These are phyloP conservation scores for Maniola hyperantus DNA, from an alignment of 2,888 invertebrate species.

Conservation along the genomic window DNA sequence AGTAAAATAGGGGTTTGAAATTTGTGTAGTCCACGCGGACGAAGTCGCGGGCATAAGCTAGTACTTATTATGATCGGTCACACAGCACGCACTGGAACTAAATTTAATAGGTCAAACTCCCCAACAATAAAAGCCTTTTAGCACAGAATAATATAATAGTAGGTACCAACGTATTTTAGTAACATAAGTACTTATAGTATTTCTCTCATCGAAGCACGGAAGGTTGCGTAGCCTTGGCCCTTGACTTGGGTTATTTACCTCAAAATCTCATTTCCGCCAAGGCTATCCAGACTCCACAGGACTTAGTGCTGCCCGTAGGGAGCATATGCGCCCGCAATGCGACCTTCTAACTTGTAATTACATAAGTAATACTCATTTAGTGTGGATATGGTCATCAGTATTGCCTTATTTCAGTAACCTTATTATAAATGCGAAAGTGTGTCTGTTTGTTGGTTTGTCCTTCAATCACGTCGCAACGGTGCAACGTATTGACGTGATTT, in stretches of 20 bases:
- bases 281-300: slow-evolving; percentile 15
- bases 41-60: too few relatives aligned
- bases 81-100: too few relatives aligned
- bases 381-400: too few relatives aligned
- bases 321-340: neutral
- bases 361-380: neutral
- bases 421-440: too few relatives aligned
- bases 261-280: slow-evolving; percentile 12
- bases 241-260: neutral
- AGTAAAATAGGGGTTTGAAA: too few relatives aligned
- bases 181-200: neutral
- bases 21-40: too few relatives aligned
- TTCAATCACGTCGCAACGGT: too few relatives aligned
- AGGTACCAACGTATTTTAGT: too few relatives aligned
- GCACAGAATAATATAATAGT: too few relatives aligned
- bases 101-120: neutral
- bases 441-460: too few relatives aligned
- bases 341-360: slow-evolving; percentile 4
- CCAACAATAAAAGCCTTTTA: slow-evolving; percentile 5
- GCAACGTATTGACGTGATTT: too few relatives aligned
- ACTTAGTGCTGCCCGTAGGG: slow-evolving; percentile 12
- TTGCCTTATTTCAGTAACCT: too few relatives aligned
- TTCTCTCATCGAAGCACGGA: neutral
- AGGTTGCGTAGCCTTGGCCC: neutral
- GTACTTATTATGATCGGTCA: slow-evolving; percentile 1